A percentile compares a stretch with the other conserved stretches of the same genome.
These are phyloP conservation scores for Phyllopteryx taeniolatus DNA, from an alignment of 2,113 vertebrate species.

Conservation along the genomic window DNA sequence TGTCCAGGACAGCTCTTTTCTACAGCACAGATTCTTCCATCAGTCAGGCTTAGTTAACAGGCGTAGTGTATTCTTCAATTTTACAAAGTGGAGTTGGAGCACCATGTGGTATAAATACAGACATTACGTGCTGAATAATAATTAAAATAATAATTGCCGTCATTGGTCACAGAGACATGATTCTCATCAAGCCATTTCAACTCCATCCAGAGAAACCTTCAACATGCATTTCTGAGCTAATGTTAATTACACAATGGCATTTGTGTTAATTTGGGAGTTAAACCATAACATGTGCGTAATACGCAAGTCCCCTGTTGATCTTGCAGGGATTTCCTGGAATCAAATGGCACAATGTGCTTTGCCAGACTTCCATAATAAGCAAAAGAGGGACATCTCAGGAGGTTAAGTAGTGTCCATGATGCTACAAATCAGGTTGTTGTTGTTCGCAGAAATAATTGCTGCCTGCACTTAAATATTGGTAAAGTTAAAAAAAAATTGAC, in stretches of 20 bases:
- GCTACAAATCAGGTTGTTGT: neutral
- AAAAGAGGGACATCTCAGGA: neutral
- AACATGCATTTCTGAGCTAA: neutral
- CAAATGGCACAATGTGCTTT: neutral
- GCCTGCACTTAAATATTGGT: neutral
- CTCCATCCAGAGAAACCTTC: neutral
- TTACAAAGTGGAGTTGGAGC: neutral
- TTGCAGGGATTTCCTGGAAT: neutral
- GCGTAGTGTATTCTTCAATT: neutral
- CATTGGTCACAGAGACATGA: neutral
- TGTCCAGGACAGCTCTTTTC: neutral
- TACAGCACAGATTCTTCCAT: neutral
- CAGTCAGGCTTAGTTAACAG: neutral
- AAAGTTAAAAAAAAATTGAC: neutral
- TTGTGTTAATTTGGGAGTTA: neutral
- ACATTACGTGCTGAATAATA: neutral
- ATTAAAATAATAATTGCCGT: neutral
- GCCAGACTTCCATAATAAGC: neutral
- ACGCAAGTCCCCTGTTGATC: neutral
- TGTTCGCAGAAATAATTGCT: neutral
- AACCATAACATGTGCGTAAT: neutral
- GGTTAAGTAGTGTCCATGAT: neutral
- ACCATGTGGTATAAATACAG: neutral
- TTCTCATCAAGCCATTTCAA: neutral
- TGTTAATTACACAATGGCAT: constrained; percentile 1